Evolutionary conservation across 2,888 invertebrate genomes (phyloP), one percentile per base, ranked within the genome.

Genomic region (Stegana nigrithorax): DNA sequence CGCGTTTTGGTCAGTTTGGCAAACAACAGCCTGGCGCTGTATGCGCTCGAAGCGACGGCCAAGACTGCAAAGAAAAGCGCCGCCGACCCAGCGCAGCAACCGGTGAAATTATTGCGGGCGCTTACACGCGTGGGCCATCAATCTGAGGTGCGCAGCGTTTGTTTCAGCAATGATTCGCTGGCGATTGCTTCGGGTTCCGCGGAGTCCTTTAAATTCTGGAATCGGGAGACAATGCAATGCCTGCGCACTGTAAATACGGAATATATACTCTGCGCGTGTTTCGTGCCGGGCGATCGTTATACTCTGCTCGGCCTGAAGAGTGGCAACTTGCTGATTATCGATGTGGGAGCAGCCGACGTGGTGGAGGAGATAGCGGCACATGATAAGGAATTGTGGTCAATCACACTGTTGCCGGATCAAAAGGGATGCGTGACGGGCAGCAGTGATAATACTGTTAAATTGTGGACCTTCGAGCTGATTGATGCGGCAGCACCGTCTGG

Each of bases 141-240:
- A 62, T 93, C 93, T 50, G 96, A 98, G 80, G 93, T 97, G 5
- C 89, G 96, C 56, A 91, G 93, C 21, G 87, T 98, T 21, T 90
- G 92, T 60, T 96, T 98, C 82, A 96, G 96, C 82, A 94, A 94
- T 1, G 97, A 98, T 85, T 95, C 93, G 80, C 87, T 95, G 64
- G 94, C 94, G 1, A 88, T 98, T 63, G 89, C 93, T 1, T 94
- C 97, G 0, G 96, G 93, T 0, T 92, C 96, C 68, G 92, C 90
- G 0, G 96, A 97, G 73, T 90, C 93, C 6, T 87, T 97, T 32
- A 98, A 98, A 87, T 87, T 98, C 57, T 99, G 98, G 98, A 97
- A 96, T 84, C 91, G 88, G 67, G 83, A 87, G 71, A 91, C 87
- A 67, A 88, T 92, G 70, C 86, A 89, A 47, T 92, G 93, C 71